Evolutionary conservation across 2,888 invertebrate species (phyloP).

Genomic region (Sphaeridia pumilis): DNA sequence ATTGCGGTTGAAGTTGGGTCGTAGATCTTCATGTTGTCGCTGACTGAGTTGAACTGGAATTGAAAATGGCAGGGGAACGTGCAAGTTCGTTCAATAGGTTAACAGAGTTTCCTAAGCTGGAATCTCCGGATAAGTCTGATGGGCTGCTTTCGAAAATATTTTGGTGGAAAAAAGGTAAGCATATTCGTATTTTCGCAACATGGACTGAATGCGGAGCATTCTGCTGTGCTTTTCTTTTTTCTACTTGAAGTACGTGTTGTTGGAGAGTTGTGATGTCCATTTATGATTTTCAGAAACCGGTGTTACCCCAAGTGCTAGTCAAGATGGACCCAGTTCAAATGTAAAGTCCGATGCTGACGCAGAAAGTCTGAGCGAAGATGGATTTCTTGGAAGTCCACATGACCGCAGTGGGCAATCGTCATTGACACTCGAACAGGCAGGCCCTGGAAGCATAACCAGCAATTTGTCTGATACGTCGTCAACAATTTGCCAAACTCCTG

Average conservation of each 20-base stretch:
- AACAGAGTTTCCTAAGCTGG: conserved; percentile 67
- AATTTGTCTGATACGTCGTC: not conserved
- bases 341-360: conserved; percentile 16
- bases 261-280: too few relatives aligned
- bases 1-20: too few relatives aligned
- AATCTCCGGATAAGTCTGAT: conserved; percentile 60
- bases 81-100: conserved; percentile 44
- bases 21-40: too few relatives aligned
- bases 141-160: conserved; percentile 64
- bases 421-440: too few relatives aligned
- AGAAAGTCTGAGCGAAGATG: conserved; percentile 14
- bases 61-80: too few relatives aligned
- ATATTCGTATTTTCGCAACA: conserved; percentile 42
- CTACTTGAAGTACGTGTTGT: not conserved
- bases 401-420: not conserved
- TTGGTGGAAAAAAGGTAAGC: conserved; percentile 36
- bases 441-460: not conserved
- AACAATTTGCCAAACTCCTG: conserved; percentile 21
- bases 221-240: not conserved
- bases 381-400: not conserved
- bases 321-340: conserved; percentile 22
- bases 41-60: too few relatives aligned
- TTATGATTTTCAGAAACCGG: not conserved
- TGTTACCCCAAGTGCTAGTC: too few relatives aligned
- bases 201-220: not conserved